Base-by-base conservation (phyloP, 2,113 vertebrate genomes). In the Caloenas nicobarica region DNA sequence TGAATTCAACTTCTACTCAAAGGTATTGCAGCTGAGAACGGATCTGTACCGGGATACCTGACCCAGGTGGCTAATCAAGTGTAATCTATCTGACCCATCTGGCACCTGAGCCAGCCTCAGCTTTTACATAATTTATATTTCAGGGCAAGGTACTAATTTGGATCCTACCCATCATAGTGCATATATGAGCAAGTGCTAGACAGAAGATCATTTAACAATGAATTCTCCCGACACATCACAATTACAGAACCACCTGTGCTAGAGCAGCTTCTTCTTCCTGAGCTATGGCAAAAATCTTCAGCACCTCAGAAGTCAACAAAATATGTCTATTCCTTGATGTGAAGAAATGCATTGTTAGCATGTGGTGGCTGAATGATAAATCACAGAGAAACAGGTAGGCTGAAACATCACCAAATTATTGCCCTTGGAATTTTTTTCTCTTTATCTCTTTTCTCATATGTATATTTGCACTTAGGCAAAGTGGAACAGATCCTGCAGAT, bases 281-380 rank as follows among this genome's bases (percentile, higher is more conserved):
- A 97, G 65, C 80, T 79, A 70, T 40, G 84, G 42, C 78, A 92
- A 90, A 93, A 96, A 93, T 93, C 82, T 89, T 92, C 88, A 92
- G 92, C 70, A 81, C 69, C 88, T 97, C 87, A 74, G 81, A 93
- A 93, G 78, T 88, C 60, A 93, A 95, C 46, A 96, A 95, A 96
- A 95, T 89, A 84, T 31, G 96, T 62, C 87, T 96, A 62, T 88
- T 96, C 91, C 88, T 71, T 92, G 70, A 93, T 69, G 50, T 91
- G n/a, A 94, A 88, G 82, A 62, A 68, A 58, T 74, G 65, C 72
- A 88, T 26, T 68, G 38, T 60, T 89, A 90, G 76, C 48, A 87
- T 70, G 88, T 65, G 46, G 81, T 83, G 48, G 68, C 34, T 95
- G 86, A 89, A 79, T 48, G 54, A 71, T 87, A 86, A 95, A 96